Base-by-base conservation (phyloP, 2,113 vertebrate genomes). In the Ceyx melanurus region DNA sequence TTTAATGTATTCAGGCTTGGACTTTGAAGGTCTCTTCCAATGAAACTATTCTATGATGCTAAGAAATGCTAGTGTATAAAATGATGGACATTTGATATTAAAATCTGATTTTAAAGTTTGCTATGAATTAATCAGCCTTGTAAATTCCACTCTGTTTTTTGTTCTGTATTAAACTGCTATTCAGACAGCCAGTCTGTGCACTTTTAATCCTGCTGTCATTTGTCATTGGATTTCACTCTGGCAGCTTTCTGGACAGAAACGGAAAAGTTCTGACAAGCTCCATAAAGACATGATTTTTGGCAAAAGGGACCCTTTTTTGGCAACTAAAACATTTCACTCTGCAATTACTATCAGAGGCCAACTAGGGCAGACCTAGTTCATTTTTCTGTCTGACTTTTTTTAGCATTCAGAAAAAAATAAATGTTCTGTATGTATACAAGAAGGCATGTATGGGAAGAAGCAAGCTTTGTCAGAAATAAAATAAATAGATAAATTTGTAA, bases 201-300 rank as follows among this genome's bases (percentile, higher is more conserved):
- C 86, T 86, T 94, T 89, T 93, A 93, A 96, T 95, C 92, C 94
- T 95, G 53, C 90, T 95, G 95, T 97, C 96, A 90, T 90, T 93
- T 88, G 45, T 65, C 96, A 97, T 85, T 93, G 91, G 86, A 85
- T 93, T 96, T 96, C 91, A 94, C 28, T 93, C 86, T 82, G 88
- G 93, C 97, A 97, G 97, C 51, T 97, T 97, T 96, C 95, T 97
- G 97, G 95, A 97, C 73, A 95, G 94, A 97, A 95, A 92, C 66
- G 0, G 73, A 96, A 94, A 64, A 81, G 64, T 97, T 95, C 51
- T 97, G 96, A 97, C 97, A 97, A 95, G 71, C 92, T 92, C 95
- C 89, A 89, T 94, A 94, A 96, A 96, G 92, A 95, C 40, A 72
- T 87, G 79, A 92, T 92, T 96, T 83, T 96, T 96, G 95, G 95